A percentile compares a stretch with the other conserved stretches of the same genome.
phyloP scores from a whole-genome alignment of 1,140 invertebrate genomes.

The Calliopsis andreniformis region DNA sequence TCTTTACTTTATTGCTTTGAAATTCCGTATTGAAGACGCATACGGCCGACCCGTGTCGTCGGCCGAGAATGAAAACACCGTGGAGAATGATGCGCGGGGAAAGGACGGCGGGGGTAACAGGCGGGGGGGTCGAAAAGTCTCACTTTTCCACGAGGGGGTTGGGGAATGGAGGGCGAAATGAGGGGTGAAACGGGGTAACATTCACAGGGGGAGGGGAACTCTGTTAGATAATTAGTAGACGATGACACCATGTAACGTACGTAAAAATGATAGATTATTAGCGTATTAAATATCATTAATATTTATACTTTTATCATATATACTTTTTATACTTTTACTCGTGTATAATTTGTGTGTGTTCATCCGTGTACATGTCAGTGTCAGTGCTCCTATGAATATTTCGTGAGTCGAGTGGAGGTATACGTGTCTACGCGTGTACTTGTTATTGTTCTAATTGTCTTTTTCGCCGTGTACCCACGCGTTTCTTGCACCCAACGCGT shows the following conservation, averaged over 20 bases:
- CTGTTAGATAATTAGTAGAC: conserved; percentile 61
- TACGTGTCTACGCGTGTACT: no score
- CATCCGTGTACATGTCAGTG: no score
- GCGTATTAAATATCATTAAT: conserved; percentile 66
- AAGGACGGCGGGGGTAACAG: background rate
- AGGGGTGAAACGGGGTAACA: conserved; percentile 17
- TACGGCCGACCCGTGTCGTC: conserved; percentile 47
- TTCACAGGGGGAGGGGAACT: conserved; percentile 33
- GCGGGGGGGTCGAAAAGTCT: conserved; percentile 28
- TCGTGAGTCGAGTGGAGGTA: conserved; percentile 4
- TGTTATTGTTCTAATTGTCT: conserved; percentile 17
- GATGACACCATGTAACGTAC: conserved; percentile 62
- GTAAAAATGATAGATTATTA: conserved; percentile 67
- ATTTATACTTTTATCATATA: conserved; percentile 58
- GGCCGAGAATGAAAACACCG: conserved; percentile 70
- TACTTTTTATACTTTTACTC: conserved; percentile 29
- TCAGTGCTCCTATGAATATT: conserved; percentile 18
- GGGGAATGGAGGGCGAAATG: conserved; percentile 11
- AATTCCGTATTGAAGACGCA: conserved; percentile 79
- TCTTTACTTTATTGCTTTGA: conserved; percentile 79
- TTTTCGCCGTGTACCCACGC: conserved; percentile 4
- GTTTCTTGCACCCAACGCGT: background rate
- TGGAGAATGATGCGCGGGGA: conserved; percentile 50
- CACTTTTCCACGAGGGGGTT: background rate
- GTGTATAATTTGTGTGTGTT: conserved; percentile 19